A percentile compares a stretch with the other conserved stretches of the same genome.
Conservation (phyloP, 2,888 invertebrate genomes). For the Chymomyza procnemis region DNA sequence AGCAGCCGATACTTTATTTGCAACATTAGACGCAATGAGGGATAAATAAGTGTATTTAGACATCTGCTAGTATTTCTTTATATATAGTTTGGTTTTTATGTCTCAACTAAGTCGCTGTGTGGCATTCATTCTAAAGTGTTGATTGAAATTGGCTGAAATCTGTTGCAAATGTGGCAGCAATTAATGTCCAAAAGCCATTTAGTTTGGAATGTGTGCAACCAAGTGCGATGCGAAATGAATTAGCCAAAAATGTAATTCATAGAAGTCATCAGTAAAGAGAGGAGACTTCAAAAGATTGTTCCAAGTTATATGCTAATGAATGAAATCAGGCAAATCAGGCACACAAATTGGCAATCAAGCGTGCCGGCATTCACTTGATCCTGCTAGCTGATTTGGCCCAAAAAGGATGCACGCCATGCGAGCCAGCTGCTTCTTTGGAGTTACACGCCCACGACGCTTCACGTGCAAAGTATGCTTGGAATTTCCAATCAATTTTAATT, state of each 20-base stretch:
- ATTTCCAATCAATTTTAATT: slow-evolving; percentile 78
- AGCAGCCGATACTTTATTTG: slow-evolving; percentile 46
- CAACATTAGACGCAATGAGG: slow-evolving; percentile 71
- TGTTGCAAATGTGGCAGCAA: slow-evolving; percentile 14
- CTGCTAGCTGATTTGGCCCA: background rate
- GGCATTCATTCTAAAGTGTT: slow-evolving; percentile 50
- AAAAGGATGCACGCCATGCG: background rate
- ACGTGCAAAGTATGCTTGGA: slow-evolving; percentile 74
- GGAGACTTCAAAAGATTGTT: background rate
- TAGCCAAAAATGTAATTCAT: background rate
- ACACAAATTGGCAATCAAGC: slow-evolving; percentile 45
- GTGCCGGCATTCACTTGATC: slow-evolving; percentile 10
- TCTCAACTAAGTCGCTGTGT: slow-evolving; percentile 38
- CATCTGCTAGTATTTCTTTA: slow-evolving; percentile 71
- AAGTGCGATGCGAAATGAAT: background rate
- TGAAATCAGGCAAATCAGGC: slow-evolving; percentile 10
- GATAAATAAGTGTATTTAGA: slow-evolving; percentile 73
- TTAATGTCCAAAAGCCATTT: slow-evolving; percentile 22
- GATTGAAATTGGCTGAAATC: slow-evolving; percentile 46
- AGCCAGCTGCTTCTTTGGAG: background rate
- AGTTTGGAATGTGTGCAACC: background rate
- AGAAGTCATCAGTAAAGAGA: background rate
- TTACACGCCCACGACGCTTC: slow-evolving; percentile 23
- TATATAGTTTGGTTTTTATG: slow-evolving; percentile 22
- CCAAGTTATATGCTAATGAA: slow-evolving; percentile 46